Conservation (phyloP, 2,888 invertebrate genomes). For the Nineta flava region DNA sequence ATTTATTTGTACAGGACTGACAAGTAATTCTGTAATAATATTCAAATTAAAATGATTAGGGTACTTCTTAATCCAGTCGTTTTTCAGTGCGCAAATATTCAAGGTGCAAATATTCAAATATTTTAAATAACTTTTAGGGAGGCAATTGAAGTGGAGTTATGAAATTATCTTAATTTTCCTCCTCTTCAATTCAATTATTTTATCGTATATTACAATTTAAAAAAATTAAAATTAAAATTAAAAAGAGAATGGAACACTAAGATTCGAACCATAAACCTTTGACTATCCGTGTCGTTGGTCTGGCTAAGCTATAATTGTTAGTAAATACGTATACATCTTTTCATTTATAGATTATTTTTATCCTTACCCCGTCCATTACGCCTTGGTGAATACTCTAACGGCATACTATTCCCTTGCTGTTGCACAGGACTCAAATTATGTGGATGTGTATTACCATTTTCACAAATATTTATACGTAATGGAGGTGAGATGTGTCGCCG, state of each 20-base stretch:
- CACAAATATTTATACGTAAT: slow-evolving; percentile 35
- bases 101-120: neutral
- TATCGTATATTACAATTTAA: no score
- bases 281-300: no score
- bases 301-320: no score
- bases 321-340: no score
- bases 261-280: no score
- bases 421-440: slow-evolving; percentile 16
- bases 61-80: neutral
- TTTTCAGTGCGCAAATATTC: neutral
- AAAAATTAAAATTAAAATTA: no score
- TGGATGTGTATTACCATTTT: slow-evolving; percentile 18
- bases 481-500: slow-evolving; percentile 32
- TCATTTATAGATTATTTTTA: neutral
- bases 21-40: slow-evolving; percentile 28
- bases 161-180: no score
- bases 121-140: neutral
- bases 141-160: no score
- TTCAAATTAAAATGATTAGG: no score
- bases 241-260: no score
- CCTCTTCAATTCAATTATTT: no score
- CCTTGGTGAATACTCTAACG: slow-evolving; percentile 25
- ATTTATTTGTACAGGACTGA: slow-evolving; percentile 38
- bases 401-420: slow-evolving; percentile 17
- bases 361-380: slow-evolving; percentile 24